Conservation (phyloP, 1,140 invertebrate species). For the Aphaenogaster ashmeadi region DNA sequence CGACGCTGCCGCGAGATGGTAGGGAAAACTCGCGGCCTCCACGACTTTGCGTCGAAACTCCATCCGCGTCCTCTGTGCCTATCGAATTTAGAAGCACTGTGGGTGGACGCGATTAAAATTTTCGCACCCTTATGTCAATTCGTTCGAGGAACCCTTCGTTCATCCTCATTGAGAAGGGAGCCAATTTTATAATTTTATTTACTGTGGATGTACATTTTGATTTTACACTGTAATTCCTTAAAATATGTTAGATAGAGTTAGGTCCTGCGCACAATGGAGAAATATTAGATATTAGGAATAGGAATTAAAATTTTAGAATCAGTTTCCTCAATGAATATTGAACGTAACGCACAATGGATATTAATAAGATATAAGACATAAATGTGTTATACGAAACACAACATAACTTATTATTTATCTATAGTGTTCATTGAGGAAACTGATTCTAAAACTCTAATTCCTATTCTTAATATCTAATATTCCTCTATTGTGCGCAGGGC, state of each 20-base stretch:
- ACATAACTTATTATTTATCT: no score
- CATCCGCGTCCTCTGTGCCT: neutral
- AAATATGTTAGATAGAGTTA: neutral
- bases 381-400: no score
- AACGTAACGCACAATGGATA: no score
- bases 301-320: no score
- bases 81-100: neutral
- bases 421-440: no score
- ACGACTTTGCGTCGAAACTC: neutral
- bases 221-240: neutral
- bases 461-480: no score
- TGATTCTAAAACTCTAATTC: no score
- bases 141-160: neutral
- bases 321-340: no score
- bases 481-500: no score
- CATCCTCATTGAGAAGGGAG: neutral
- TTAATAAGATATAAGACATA: no score
- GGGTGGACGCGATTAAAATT: neutral
- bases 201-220: neutral
- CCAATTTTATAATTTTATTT: slow-evolving; percentile 1
- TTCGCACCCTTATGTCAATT: neutral
- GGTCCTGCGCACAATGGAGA: no score
- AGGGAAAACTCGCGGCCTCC: neutral
- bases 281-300: no score
- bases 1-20: neutral